phyloP scores from a whole-genome alignment of 1,140 invertebrate genomes.

The Matsumurasca onukii region DNA sequence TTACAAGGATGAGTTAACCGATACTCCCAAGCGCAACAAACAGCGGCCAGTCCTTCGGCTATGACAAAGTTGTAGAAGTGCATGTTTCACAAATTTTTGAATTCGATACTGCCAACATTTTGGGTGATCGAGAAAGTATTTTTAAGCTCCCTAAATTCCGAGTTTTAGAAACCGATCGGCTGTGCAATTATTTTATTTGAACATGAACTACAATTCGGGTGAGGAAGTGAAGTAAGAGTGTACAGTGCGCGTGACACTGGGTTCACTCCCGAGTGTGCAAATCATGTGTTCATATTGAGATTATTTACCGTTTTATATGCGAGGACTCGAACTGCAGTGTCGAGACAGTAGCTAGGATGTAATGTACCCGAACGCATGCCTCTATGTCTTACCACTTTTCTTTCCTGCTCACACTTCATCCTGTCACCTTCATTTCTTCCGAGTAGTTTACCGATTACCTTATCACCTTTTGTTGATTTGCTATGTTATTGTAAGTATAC shows the following conservation, averaged over 20 bases:
- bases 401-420: neutral
- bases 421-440: neutral
- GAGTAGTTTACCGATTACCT: neutral
- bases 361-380: slow-evolving; percentile 4
- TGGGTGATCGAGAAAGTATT: neutral
- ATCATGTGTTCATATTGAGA: slow-evolving; percentile 19
- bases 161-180: slow-evolving; percentile 11
- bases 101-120: neutral
- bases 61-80: too few relatives aligned
- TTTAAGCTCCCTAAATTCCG: neutral
- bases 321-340: neutral
- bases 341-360: slow-evolving; percentile 10
- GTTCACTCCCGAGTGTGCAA: slow-evolving; percentile 5
- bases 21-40: too few relatives aligned
- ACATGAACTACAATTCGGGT: neutral
- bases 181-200: slow-evolving; percentile 15
- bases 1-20: too few relatives aligned
- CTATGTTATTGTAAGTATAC: neutral
- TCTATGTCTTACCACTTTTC: slow-evolving; percentile 11
- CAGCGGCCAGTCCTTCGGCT: too few relatives aligned
- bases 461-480: neutral
- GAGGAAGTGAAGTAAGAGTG: neutral
- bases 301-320: slow-evolving; percentile 12
- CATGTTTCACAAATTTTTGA: neutral
- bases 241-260: neutral